Percentiles rank a stretch among this genome's conserved stretches.
Evolutionary conservation across 1,140 invertebrate species (phyloP).

Genomic region (Hylyphantes graminicola): DNA sequence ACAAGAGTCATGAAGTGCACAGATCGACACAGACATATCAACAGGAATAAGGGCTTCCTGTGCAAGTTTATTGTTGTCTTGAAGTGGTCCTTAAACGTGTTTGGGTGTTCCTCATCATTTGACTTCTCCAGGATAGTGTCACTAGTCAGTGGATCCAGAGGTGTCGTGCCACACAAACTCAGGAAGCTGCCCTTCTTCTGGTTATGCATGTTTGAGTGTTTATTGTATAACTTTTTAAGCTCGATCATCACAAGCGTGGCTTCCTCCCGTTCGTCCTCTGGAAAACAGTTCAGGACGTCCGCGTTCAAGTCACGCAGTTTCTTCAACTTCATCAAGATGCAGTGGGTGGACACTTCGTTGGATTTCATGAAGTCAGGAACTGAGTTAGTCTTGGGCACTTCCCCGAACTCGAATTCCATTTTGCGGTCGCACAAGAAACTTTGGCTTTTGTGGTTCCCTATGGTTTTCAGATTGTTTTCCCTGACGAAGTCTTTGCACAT

Average conservation of each 20-base stretch:
- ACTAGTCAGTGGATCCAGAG: not conserved
- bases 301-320: not conserved
- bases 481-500: not conserved
- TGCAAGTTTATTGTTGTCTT: constrained; percentile 7
- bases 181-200: not conserved
- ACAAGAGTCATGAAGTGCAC: constrained; percentile 5
- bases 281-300: constrained; percentile 2
- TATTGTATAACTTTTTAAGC: constrained; percentile 16
- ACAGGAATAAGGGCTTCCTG: constrained; percentile 16
- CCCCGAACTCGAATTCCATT: not conserved
- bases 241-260: not conserved
- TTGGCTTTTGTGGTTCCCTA: constrained; percentile 15
- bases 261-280: not conserved
- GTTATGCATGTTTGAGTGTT: not conserved
- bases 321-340: not conserved
- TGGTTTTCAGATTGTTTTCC: not conserved
- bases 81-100: constrained; percentile 6
- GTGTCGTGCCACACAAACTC: not conserved
- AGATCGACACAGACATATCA: not conserved
- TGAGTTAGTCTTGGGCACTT: constrained; percentile 3
- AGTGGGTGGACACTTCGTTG: not conserved
- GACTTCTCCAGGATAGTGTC: not conserved
- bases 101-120: not conserved
- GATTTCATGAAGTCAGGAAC: constrained; percentile 17
- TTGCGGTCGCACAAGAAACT: not conserved